Percentiles rank a stretch among this genome's conserved stretches.
Evolutionary conservation across 2,113 vertebrate genomes (phyloP).

Genomic region (Castor canadensis): DNA sequence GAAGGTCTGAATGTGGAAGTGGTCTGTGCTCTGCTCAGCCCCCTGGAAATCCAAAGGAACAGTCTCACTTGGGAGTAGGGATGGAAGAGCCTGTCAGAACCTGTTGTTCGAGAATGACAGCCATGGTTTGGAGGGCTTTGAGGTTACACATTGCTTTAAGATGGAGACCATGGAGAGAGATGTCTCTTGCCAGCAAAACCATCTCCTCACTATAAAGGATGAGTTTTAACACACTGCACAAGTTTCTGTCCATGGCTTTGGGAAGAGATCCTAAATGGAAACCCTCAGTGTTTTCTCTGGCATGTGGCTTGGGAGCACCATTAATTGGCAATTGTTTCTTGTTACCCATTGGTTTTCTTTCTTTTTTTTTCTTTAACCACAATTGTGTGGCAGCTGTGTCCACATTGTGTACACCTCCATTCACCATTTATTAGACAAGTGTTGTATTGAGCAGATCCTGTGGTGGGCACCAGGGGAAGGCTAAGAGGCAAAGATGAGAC

Average conservation of each 20-base stretch:
- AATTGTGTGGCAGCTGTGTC: neutral
- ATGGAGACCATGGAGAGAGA: neutral
- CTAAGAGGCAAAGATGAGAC: neutral
- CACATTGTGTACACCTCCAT: neutral
- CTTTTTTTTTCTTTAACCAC: neutral
- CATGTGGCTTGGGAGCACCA: neutral
- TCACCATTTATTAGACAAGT: neutral
- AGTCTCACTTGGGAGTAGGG: neutral
- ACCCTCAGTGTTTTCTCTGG: neutral
- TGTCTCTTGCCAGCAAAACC: neutral
- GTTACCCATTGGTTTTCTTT: neutral
- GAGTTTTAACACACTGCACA: neutral
- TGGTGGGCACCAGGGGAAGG: neutral
- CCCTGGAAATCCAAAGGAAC: no score
- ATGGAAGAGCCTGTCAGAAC: neutral
- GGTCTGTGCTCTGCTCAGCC: neutral
- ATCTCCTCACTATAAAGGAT: neutral
- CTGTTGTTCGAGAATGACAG: neutral
- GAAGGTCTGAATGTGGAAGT: neutral
- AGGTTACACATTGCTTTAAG: neutral
- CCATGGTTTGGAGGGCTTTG: neutral
- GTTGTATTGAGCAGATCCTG: neutral
- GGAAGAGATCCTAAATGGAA: neutral
- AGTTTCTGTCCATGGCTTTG: neutral
- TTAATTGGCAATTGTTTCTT: neutral